Evolutionary conservation across 2,797 vertebrate genomes (phyloP).

Genomic region (Paratrypauchen microcephalus): DNA sequence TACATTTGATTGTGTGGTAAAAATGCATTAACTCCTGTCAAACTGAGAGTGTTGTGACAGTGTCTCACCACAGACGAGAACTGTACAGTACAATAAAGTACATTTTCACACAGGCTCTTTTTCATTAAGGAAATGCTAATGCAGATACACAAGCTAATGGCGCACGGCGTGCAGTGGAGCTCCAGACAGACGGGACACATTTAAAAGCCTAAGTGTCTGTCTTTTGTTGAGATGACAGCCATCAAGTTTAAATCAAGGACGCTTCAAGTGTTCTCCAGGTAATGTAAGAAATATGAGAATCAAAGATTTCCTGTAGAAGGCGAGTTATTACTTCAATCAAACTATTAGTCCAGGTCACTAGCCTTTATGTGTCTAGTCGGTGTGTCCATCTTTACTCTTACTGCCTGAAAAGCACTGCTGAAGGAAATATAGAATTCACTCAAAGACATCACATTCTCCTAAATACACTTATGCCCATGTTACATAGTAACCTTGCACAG

Average conservation of each 20-base stretch:
- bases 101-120: neutral
- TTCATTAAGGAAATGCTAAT: conserved; percentile 9
- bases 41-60: conserved; percentile 10
- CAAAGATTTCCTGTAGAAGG: neutral
- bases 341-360: neutral
- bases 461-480: neutral
- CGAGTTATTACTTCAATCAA: neutral
- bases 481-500: neutral
- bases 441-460: no score
- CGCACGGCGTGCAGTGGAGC: neutral
- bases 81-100: neutral
- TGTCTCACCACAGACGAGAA: neutral
- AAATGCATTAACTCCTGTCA: conserved; percentile 7
- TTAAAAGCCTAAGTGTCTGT: conserved; percentile 15
- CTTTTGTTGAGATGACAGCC: conserved; percentile 17
- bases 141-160: conserved; percentile 13
- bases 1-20: neutral
- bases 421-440: no score
- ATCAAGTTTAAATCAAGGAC: conserved; percentile 10
- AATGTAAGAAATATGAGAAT: conserved; percentile 6
- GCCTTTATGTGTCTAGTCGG: neutral
- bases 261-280: neutral
- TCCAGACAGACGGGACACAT: neutral
- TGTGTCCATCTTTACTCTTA: no score
- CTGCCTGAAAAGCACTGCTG: no score